Base-by-base conservation (phyloP, 1,140 invertebrate species). In the Anthonomus grandis region DNA sequence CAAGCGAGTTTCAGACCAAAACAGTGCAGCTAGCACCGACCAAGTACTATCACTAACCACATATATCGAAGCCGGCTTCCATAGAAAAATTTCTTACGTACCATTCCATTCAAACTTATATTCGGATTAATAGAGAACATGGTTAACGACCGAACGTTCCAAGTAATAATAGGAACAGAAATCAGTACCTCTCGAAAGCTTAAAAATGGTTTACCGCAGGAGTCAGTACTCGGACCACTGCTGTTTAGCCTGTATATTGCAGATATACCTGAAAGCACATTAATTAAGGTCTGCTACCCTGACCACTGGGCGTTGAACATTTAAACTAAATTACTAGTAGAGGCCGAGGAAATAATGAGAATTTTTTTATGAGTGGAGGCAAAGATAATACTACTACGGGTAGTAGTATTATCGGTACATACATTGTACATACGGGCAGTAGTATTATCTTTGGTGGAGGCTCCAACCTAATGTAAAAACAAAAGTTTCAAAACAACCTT, bases 141-240 rank as follows among this genome's bases (percentile, higher is more conserved):
- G 49, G 38, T 58, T 17, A 53, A 19, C 31, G 51, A 53, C 18
- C 46, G 42, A 47, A 9, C 19, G 21, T 54, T 60, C 42, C 58
- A 55, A 38, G 41, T 39, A 2, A 39, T 54, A 15, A 59, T 59
- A 18, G 50, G 42, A 13, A 12, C 39, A 17, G 38, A 47, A 38
- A 4, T 9, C 19, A 57, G 55, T 39, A 56, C 21, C 15, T n/a
- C 22, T 13, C 48, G 34, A 44, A 57, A 51, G 37, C 49, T 59
- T 21, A 59, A 54, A 27, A 54, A 59, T 39, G 57, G 57, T 9
- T 34, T 47, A 8, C 50, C 41, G 27, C 57, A 59, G 39, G 57
- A 51, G 19, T 56, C 52, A 13, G 53, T 51, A 3, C 52, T 56
- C 9, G 52, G 38, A 10, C 59, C 59, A 25, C 31, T 60, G 19